Base-by-base conservation (phyloP, 2,888 invertebrate genomes). In the Dryobota labecula region DNA sequence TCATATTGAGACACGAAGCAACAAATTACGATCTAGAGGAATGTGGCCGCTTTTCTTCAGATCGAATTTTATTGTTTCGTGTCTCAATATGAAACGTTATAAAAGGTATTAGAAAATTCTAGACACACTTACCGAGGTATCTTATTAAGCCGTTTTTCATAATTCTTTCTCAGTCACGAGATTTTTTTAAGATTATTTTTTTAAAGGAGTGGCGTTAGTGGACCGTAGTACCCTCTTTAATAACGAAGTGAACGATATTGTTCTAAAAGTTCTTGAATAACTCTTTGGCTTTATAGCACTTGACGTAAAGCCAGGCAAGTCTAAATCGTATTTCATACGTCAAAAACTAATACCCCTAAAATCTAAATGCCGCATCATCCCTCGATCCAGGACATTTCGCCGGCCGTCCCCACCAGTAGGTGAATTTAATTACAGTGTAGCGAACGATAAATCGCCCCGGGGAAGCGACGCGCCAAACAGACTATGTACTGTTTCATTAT, bases 361-460 rank as follows among this genome's bases (percentile, higher is more conserved):
- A 56, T 58, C n/a, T 33, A 65, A 57, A 64, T 38, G 15, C 38
- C 51, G 20, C 56, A 63, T 49, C 67, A 75, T 30, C 66, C 72
- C 77, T 73, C 51, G 70, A 78, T 78, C 73, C 78, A 76, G 82
- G 81, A 74, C 76, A 82, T 87, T 87, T 84, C 85, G 82, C 84
- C 83, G 78, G 60, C 61, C 61, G 43, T 67, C 84, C 66, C 65
- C 67, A 47, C 75, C 82, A 70, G 70, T 76, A 76, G 83, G 80
- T 85, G 87, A 87, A 90, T 92, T 92, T 90, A 90, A 92, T 91
- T 92, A 91, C 86, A 85, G 71, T 79, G 76, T 76, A 76, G 80
- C 82, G 80, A 84, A 73, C 85, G 77, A 88, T 87, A 87, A 84
- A 88, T 91, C 85, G 84, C 79, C 76, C 72, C 69, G 65, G 82